Evolutionary conservation across 2,113 vertebrate genomes (phyloP).

Genomic region (Indri indri): DNA sequence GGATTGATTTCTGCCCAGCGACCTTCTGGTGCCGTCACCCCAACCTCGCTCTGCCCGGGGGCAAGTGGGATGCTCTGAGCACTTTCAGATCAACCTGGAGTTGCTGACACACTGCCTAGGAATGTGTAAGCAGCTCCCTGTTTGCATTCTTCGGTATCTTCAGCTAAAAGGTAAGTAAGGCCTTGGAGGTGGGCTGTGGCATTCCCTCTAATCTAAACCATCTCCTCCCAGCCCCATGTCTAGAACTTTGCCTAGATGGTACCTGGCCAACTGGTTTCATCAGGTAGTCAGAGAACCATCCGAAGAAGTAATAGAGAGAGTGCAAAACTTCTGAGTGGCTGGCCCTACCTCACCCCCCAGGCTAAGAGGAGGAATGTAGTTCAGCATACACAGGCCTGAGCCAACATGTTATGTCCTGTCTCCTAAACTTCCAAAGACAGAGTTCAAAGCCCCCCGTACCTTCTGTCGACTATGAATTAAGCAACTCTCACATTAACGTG

Average conservation of each 20-base stretch:
- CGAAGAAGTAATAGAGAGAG: not conserved
- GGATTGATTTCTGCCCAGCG: not conserved
- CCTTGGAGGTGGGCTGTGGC: not conserved
- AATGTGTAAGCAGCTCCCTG: not conserved
- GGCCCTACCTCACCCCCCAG: not conserved
- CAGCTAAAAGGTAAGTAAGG: not conserved
- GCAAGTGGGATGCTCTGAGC: rapidly evolving
- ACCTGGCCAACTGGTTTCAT: not conserved
- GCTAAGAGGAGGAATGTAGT: not conserved
- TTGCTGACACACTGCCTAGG: not conserved
- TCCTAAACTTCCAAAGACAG: not conserved
- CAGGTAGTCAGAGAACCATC: not conserved
- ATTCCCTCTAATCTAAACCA: not conserved
- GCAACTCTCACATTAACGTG: not conserved
- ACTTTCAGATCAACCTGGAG: not conserved
- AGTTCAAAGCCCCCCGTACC: not conserved
- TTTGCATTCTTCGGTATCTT: not conserved
- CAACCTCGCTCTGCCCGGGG: not conserved
- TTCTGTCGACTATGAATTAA: not conserved
- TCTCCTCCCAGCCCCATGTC: not conserved
- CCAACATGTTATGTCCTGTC: too few species aligned
- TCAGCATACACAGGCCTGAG: rapidly evolving
- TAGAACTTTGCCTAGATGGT: not conserved
- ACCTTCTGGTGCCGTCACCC: not conserved
- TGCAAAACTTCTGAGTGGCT: not conserved